Evolutionary conservation across 1,140 invertebrate genomes (phyloP), one percentile per base, ranked within the genome.

Genomic region (Zophobas atratus): DNA sequence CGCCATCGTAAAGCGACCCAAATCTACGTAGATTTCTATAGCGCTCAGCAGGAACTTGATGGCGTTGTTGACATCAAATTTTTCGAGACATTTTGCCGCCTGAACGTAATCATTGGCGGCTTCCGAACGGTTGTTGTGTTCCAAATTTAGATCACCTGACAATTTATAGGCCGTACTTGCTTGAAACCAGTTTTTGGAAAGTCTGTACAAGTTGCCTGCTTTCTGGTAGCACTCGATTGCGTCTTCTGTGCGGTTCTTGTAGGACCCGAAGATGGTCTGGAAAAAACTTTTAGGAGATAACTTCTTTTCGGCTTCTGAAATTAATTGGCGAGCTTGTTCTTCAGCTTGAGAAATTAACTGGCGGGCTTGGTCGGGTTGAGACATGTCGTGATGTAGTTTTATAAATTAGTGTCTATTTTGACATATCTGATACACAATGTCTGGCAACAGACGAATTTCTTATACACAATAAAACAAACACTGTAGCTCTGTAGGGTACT

Each of bases 11-110:
- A 99, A 99, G 53, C 97, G 90, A 1, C 98, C 98, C 97, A 99
- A 98, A 85, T 99, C 97, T 6, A 96, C 98, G 86, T 99, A 99
- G 76, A 99, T 98, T 87, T 99, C 97, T 76, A 99, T 97, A 1
- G 97, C 95, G 86, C 98, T 98, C 81, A 95, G 87, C 36, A 99
- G 87, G 87, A 96, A 97, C 63, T 92, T 93, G 1, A 99, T 94
- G 0, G 97, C 96, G 90, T 97, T 95, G 88, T 95, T 93, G 35
- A 94, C 91, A 87, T 98, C 94, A 82, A 92, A 92, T 88, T 99
- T 99, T 86, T 98, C 98, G 84, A 96, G 99, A 88, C 97, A 99
- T 87, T 97, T 98, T 32, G 95, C 95, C 67, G 98, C 98, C 87
- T 99, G 97, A 1, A 97, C 94, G 87, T 93, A 99, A 85, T 96